Evolutionary conservation across 1,140 invertebrate species (phyloP), one percentile per base, ranked within the genome.

Genomic region (Habropoda laboriosa): DNA sequence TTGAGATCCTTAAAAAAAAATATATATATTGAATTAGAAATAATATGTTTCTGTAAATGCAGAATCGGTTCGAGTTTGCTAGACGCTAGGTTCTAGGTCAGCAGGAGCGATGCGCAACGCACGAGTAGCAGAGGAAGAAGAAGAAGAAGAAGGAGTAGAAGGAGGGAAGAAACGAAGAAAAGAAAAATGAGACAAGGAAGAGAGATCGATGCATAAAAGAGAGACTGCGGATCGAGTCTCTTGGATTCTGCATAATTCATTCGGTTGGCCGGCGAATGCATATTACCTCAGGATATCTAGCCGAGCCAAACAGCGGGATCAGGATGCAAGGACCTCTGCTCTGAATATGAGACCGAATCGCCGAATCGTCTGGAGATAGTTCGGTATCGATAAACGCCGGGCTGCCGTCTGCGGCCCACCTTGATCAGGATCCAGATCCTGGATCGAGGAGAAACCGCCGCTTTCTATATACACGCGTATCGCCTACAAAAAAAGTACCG

Each of bases 171-270:
- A 60, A 53, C n/a, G 32, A n/a, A 49, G 18, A 32, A 55, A 7
- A 30, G 7, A 42, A 63, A 32, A 58, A 61, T 32, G 66, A 71
- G 70, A 71, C 53, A 42, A 82, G 80, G 67, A 84, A 71, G 73
- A 74, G 75, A 89, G 74, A 79, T 88, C 85, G 84, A 86, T 85
- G 87, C 86, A 89, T 89, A 89, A 87, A 88, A 84, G 63, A 84
- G 64, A 82, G 70, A 68, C 73, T 80, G 80, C 78, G 70, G 68
- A 77, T 83, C 85, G 81, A 55, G 74, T 81, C 82, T 82, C 78
- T 80, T 49, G 70, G 81, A 85, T 76, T 88, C 81, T 89, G 86
- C 89, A 89, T 89, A 89, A 89, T 89, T 89, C 86, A 89, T 89
- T 83, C 75, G 82, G 68, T 61, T 73, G 67, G 40, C 63, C 77